Evolutionary conservation across 2,113 vertebrate species (phyloP), one percentile per base, ranked within the genome.

Genomic region (human): DNA sequence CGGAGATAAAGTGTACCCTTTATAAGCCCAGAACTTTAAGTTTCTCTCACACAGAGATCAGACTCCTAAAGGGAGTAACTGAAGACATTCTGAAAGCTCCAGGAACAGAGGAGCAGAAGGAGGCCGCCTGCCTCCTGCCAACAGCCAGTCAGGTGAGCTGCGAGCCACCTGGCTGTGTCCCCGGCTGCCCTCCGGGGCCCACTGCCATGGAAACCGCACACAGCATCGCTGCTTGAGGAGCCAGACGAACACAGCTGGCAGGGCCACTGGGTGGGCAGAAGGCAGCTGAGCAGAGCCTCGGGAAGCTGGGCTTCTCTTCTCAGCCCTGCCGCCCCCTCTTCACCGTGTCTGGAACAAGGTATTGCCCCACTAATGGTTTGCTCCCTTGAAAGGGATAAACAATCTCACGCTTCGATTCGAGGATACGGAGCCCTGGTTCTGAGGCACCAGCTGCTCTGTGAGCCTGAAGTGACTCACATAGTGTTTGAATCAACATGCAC

Each of bases 11-110:
- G 89, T 75, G 40, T 85, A 64, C 32, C 86, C 96, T 97, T 83
- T 50, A 96, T 89, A 80, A 96, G 81, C 84, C 14, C 92, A 75
- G 85, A 93, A 96, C 92, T 97, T 97, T 90, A 80, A 98, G 75
- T 40, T 73, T 93, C 89, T 72, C 78, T 55, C 78, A 45, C 57
- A 86, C 96, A 66, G 25, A 97, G 73, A 48, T 84, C 92, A 97
- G 93, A 70, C 90, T 55, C 35, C 45, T 73, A 85, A 86, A 97
- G 85, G 10, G 27, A 93, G 92, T 38, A 87, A 64, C 40, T 27
- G 86, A 85, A 97, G 57, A 68, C 3, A 57, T 55, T 92, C 96
- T 76, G 70, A 95, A 96, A 94, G 22, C 70, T n/a, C 85, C 89
- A 86, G 55, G 64, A 98, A 27, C 85, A 94, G 45, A 75, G 70